These are phyloP conservation scores for Pluvialis apricaria DNA, from an alignment of 2,113 vertebrate genomes.

Conservation along the genomic window DNA sequence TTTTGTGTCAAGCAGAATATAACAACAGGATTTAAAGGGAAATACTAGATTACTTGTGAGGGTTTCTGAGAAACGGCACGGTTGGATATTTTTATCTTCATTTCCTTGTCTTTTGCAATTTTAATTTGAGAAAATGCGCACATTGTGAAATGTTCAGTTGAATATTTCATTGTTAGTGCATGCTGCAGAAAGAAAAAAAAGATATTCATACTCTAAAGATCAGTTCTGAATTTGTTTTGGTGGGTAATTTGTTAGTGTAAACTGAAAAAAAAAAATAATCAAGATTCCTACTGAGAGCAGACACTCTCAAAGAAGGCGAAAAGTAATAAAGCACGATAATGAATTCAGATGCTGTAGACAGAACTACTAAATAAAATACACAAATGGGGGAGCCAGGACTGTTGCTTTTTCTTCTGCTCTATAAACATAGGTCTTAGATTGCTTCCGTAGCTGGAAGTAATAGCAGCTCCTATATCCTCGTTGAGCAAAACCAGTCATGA, in stretches of 20 bases:
- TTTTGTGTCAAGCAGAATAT: neutral
- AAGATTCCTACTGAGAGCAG: neutral
- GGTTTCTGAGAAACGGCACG: neutral
- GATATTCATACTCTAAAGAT: neutral
- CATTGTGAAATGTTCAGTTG: constrained; percentile 7
- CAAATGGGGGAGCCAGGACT: neutral
- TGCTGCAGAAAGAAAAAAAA: neutral
- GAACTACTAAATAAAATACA: constrained; percentile 27
- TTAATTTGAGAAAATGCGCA: constrained; percentile 41
- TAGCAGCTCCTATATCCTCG: neutral
- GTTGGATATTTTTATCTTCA: constrained; percentile 29
- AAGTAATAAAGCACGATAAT: neutral
- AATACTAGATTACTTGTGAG: neutral
- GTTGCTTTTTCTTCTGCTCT: constrained; percentile 25
- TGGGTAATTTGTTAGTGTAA: neutral
- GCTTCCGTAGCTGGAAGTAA: constrained; percentile 16
- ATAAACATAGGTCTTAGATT: neutral
- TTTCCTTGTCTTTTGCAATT: constrained; percentile 40
- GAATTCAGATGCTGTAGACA: constrained; percentile 2
- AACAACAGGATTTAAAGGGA: neutral
- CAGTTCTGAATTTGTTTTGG: neutral
- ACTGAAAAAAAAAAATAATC: neutral
- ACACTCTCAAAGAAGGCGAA: neutral
- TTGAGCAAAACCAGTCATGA: constrained; percentile 32
- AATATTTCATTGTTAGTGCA: constrained; percentile 36